A percentile compares a stretch with the other conserved stretches of the same genome.
phyloP scores from a whole-genome alignment of 2,888 invertebrate species.

The Caenorhabditis imperialis region DNA sequence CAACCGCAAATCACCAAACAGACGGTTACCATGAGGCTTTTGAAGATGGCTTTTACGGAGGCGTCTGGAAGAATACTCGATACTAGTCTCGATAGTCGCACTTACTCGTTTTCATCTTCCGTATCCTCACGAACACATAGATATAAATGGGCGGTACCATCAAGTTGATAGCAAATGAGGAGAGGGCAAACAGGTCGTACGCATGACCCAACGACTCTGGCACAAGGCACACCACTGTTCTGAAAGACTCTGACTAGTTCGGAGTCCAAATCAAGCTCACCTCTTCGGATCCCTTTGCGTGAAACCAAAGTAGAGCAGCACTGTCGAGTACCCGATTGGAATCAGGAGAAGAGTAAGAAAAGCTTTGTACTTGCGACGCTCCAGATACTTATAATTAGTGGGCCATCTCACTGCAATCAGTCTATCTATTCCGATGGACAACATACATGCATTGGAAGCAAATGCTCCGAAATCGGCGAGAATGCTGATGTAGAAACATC shows the following conservation, averaged over 20 bases:
- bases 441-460: constrained; percentile 21
- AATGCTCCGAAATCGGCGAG: constrained; percentile 41
- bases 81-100: neutral
- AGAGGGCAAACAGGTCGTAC: constrained; percentile 24
- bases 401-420: constrained; percentile 29
- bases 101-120: constrained; percentile 16
- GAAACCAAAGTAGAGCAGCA: constrained; percentile 19
- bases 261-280: neutral
- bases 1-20: constrained; percentile 35
- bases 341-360: constrained; percentile 18
- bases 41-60: constrained; percentile 39
- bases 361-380: constrained; percentile 13
- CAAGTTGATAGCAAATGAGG: constrained; percentile 30
- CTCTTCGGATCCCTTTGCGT: constrained; percentile 23
- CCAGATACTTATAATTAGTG: constrained; percentile 6
- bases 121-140: constrained; percentile 13
- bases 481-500: constrained; percentile 39
- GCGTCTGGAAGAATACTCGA: constrained; percentile 7
- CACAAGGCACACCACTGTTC: constrained; percentile 20
- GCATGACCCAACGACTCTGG: constrained; percentile 29
- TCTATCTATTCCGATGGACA: constrained; percentile 28
- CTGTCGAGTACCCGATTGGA: constrained; percentile 18
- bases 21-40: constrained; percentile 28
- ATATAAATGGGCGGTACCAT: constrained; percentile 33
- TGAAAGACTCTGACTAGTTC: constrained; percentile 1